Base-by-base conservation (phyloP, 2,888 invertebrate genomes). In the Phalera bucephala region DNA sequence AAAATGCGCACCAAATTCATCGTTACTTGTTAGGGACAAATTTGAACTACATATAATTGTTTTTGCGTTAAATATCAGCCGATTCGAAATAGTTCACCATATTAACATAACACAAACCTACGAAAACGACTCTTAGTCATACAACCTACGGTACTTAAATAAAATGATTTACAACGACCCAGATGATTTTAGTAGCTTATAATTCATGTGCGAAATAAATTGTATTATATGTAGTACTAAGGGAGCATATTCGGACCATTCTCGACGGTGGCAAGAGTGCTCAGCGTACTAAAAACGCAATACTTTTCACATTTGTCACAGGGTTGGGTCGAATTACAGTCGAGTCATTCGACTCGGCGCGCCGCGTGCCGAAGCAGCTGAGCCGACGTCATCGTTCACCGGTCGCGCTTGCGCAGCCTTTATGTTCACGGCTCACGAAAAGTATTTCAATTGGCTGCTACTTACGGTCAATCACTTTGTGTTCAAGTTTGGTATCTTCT, bases 301-400 rank as follows among this genome's bases (percentile, higher is more conserved):
- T 81, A 72, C 71, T 73, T 83, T 74, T 67, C 64, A 72, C 72
- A 81, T 84, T 84, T 83, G 81, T 82, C 80, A 83, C 78, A 78
- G 60, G 60, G 51, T 51, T 45, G 46, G 65, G 37, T 86, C 83
- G 60, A 49, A 69, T 86, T 83, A 77, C 85, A 74, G 41, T 57
- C 55, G 61, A 69, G 80, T 74, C 71, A 81, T 78, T 70, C 63
- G 78, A 81, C 64, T 47, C 66, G 64, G 72, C 73, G 77, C 72
- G 64, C 72, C 73, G 77, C 72, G 74, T 70, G 75, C 72, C 62
- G 42, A 42, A 58, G 62, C 75, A 70, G 66, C 71, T 74, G 75
- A 60, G 47, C 40, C 49, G 49, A 71, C 77, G 73, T 73, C 73
- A 71, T 66, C 62, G 54, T 39, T 42, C 53, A 36, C 57, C 52